These are phyloP conservation scores for Microtus richardsoni DNA, from an alignment of 2,113 vertebrate species.

Conservation along the genomic window DNA sequence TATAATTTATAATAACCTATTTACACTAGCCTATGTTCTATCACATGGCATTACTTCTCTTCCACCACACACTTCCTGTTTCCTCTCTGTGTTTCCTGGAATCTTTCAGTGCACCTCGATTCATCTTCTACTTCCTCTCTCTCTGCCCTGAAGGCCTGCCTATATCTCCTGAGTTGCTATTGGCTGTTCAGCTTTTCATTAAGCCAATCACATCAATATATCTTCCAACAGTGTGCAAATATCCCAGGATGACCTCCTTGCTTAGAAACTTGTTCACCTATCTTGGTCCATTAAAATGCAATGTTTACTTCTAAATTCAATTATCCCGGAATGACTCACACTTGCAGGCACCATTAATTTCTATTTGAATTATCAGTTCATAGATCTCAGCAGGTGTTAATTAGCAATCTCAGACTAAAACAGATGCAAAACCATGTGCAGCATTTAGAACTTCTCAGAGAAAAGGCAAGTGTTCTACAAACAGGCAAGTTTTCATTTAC, in stretches of 20 bases:
- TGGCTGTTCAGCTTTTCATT: neutral
- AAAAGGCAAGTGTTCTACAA: neutral
- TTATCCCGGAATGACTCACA: neutral
- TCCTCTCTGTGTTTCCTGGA: neutral
- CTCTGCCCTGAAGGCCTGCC: neutral
- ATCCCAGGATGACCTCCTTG: neutral
- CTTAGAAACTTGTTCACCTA: neutral
- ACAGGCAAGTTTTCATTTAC: neutral
- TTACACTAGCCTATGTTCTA: neutral
- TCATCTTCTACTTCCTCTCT: neutral
- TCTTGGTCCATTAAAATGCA: constrained; percentile 4
- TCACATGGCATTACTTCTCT: neutral
- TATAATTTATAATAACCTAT: neutral
- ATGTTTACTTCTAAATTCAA: constrained; percentile 45
- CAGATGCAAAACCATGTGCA: neutral
- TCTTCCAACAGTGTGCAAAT: neutral
- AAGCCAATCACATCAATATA: neutral
- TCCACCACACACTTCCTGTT: neutral
- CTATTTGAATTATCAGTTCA: constrained; percentile 4
- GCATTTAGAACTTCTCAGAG: neutral
- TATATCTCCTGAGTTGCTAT: neutral
- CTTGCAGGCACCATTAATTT: constrained; percentile 2
- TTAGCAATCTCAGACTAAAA: constrained; percentile 16
- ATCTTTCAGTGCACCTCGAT: neutral
- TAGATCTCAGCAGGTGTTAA: constrained; percentile 36